A percentile compares a stretch with the other conserved stretches of the same genome.
Conservation (phyloP, 2,888 invertebrate species). For the Anthoptus insignis region DNA sequence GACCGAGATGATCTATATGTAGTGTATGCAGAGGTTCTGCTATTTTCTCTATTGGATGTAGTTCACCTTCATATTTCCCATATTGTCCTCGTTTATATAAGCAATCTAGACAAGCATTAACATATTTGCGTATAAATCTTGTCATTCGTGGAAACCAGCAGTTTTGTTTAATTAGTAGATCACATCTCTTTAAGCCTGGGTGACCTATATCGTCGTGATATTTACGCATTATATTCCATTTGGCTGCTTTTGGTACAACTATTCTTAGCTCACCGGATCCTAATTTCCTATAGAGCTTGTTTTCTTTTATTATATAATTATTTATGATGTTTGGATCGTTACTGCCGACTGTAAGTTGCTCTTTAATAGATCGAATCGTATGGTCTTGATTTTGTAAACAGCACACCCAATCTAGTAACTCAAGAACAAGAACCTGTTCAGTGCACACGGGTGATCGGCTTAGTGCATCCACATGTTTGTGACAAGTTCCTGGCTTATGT, state of each 20-base stretch:
- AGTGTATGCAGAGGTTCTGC: neutral
- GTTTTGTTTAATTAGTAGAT: neutral
- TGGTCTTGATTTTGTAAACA: neutral
- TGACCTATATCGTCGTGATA: neutral
- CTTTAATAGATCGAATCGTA: neutral
- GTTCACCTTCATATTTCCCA: neutral
- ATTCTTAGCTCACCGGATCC: neutral
- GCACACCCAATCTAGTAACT: neutral
- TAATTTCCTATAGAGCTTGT: neutral
- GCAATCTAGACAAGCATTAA: neutral
- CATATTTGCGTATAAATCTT: neutral
- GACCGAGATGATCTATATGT: slow-evolving; percentile 8
- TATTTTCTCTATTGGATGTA: neutral
- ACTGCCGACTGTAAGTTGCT: neutral
- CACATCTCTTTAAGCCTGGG: neutral
- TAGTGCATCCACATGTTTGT: neutral
- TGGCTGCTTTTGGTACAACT: neutral
- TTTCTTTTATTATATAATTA: neutral
- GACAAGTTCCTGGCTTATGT: neutral
- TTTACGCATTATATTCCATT: neutral
- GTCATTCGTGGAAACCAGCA: too few species aligned
- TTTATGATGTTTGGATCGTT: neutral
- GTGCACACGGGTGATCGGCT: neutral
- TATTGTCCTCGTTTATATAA: neutral
- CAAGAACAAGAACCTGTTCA: neutral